Evolutionary conservation across 2,797 vertebrate genomes (phyloP).

Genomic region (Darevskia mixta): DNA sequence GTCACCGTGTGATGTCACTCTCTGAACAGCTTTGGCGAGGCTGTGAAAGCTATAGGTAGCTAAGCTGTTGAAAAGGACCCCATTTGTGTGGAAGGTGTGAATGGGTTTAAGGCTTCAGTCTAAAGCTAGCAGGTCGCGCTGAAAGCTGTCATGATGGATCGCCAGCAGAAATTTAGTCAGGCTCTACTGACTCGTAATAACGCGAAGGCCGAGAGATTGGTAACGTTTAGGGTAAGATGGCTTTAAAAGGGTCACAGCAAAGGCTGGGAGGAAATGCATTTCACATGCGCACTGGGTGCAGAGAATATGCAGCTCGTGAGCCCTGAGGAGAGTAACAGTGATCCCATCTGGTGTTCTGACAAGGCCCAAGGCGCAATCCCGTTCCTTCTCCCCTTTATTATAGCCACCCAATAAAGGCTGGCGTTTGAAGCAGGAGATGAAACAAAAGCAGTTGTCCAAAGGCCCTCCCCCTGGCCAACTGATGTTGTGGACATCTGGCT

Average conservation of each 20-base stretch:
- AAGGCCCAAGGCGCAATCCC: not conserved
- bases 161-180: constrained; percentile 54
- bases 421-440: not conserved
- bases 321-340: constrained; percentile 26
- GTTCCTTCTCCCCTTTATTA: not conserved
- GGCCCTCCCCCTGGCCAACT: not conserved
- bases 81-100: constrained; percentile 79
- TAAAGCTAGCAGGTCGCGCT: constrained; percentile 73
- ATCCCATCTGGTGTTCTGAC: constrained; percentile 18
- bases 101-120: constrained; percentile 77
- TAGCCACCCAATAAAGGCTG: not conserved
- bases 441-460: not conserved
- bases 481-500: not conserved
- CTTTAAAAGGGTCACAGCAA: constrained; percentile 53
- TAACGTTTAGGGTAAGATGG: constrained; percentile 51
- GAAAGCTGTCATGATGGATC: constrained; percentile 61
- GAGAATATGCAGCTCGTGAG: constrained; percentile 51
- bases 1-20: constrained; percentile 81
- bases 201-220: constrained; percentile 52
- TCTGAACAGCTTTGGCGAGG: constrained; percentile 1
- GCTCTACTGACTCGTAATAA: constrained; percentile 39
- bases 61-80: constrained; percentile 77
- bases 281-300: constrained; percentile 50
- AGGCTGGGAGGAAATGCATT: constrained; percentile 54
- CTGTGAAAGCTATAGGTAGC: constrained; percentile 73